phyloP scores from a whole-genome alignment of 2,113 vertebrate genomes.

The Phyllostomus hastatus region DNA sequence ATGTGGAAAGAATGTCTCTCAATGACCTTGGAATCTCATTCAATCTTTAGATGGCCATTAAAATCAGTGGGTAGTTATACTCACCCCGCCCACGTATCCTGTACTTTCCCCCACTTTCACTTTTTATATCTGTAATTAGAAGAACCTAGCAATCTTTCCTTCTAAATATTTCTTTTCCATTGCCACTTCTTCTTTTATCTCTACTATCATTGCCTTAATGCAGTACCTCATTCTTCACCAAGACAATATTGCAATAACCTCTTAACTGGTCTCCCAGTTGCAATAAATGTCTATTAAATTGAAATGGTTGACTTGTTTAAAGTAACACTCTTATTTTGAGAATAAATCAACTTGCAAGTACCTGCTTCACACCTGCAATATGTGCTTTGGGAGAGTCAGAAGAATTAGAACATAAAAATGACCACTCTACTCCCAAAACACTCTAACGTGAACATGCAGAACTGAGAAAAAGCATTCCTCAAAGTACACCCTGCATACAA shows the following conservation, averaged over 20 bases:
- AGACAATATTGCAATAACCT: constrained; percentile 45
- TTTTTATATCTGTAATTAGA: not conserved
- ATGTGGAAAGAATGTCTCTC: not conserved
- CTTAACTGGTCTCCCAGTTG: constrained; percentile 48
- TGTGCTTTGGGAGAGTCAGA: not conserved
- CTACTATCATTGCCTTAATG: constrained; percentile 9
- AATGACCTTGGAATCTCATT: not conserved
- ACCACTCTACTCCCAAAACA: not conserved
- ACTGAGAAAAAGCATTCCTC: not conserved
- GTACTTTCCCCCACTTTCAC: not conserved
- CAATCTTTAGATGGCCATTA: not conserved
- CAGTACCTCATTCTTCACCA: constrained; percentile 48
- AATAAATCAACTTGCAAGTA: constrained; percentile 59
- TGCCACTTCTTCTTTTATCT: not conserved
- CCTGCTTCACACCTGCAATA: not conserved
- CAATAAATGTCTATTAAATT: constrained; percentile 62
- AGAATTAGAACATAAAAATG: not conserved
- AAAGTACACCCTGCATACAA: not conserved
- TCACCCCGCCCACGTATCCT: not conserved
- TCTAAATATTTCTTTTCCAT: not conserved
- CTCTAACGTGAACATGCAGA: not conserved
- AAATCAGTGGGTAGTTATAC: not conserved
- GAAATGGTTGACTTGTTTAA: constrained; percentile 52
- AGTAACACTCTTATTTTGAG: constrained; percentile 56
- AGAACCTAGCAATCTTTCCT: not conserved